Percentiles rank a stretch among this genome's conserved stretches.
Conservation (phyloP, 2,113 vertebrate species). For the Macroglossus sobrinus region DNA sequence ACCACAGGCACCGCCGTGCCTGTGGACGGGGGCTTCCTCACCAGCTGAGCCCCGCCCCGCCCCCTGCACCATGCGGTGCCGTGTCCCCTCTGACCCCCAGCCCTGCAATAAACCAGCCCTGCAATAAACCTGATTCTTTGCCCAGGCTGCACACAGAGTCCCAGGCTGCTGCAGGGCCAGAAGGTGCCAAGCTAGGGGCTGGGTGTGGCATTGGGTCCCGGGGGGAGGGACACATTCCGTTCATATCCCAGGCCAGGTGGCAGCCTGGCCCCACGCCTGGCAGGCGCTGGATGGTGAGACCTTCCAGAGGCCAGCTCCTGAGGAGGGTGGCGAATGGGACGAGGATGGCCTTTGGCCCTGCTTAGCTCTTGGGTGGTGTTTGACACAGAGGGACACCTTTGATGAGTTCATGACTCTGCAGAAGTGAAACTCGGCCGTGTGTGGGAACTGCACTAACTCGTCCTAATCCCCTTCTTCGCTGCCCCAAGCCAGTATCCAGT, state of each 20-base stretch:
- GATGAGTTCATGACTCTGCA: too few relatives aligned
- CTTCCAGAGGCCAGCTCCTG: neutral
- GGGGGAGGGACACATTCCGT: rapidly evolving
- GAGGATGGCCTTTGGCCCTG: neutral
- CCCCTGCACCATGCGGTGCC: too few relatives aligned
- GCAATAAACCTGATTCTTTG: conserved; percentile 26
- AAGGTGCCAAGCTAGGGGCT: neutral
- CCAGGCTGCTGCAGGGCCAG: neutral
- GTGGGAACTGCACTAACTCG: too few relatives aligned
- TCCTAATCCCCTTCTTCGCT: neutral
- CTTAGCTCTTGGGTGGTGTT: neutral
- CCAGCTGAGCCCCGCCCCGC: too few relatives aligned
- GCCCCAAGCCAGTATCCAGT: neutral
- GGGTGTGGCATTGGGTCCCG: neutral
- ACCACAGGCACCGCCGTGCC: conserved; percentile 89
- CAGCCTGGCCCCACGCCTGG: neutral
- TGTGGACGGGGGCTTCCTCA: conserved; percentile 95
- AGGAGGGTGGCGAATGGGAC: neutral
- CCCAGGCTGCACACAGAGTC: neutral
- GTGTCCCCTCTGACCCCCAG: neutral
- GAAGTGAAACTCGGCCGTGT: rapidly evolving
- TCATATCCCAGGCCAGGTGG: neutral
- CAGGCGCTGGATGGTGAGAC: neutral
- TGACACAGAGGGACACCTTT: rapidly evolving
- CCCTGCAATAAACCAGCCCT: too few relatives aligned